Conservation (phyloP, 1,140 invertebrate genomes). For the Sesamia nonagrioides region DNA sequence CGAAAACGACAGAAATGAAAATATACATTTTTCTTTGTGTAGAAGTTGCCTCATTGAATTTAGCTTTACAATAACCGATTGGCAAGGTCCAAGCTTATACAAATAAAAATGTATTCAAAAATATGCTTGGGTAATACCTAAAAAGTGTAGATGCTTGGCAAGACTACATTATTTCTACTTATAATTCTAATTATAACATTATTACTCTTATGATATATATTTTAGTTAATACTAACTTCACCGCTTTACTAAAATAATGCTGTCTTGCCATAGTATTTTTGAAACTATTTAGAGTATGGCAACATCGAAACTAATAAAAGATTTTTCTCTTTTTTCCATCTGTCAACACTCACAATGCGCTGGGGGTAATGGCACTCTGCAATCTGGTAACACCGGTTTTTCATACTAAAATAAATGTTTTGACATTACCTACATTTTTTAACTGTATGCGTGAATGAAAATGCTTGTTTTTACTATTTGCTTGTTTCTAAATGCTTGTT, state of each 20-base stretch:
- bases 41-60: conserved; percentile 27
- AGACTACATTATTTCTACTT: conserved; percentile 73
- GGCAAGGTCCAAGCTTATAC: conserved; percentile 12
- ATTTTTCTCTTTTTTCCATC: conserved; percentile 85
- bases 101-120: conserved; percentile 10
- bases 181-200: conserved; percentile 48
- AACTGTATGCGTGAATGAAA: conserved; percentile 53
- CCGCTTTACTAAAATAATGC: conserved; percentile 70
- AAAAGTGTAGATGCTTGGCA: conserved; percentile 64
- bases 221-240: conserved; percentile 53
- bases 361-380: conserved; percentile 84
- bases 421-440: conserved; percentile 36
- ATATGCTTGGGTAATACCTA: conserved; percentile 34
- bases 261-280: conserved; percentile 68
- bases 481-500: too few relatives aligned
- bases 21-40: not conserved
- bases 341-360: conserved; percentile 80
- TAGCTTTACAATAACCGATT: conserved; percentile 35
- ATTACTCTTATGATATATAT: conserved; percentile 26
- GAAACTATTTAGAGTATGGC: conserved; percentile 49
- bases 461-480: conserved; percentile 52
- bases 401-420: conserved; percentile 72
- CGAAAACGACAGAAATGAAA: not conserved
- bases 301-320: conserved; percentile 78
- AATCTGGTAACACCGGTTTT: conserved; percentile 85